These are phyloP conservation scores for Apostichopus parvimensis DNA, from an alignment of 35 echinoderm and acorn worm genomes.

Conservation along the genomic window DNA sequence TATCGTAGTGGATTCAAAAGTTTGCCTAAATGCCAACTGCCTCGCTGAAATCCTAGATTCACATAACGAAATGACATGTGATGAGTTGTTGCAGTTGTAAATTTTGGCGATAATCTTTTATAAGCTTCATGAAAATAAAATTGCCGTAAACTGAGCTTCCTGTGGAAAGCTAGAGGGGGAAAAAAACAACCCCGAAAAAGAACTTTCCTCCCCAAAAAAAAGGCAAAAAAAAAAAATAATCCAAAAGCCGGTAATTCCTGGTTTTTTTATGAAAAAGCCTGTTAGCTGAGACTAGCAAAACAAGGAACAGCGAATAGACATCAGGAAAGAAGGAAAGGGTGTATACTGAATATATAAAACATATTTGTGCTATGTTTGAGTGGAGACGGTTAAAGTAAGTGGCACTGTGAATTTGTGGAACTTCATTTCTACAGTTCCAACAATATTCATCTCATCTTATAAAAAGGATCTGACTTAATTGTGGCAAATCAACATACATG, in stretches of 20 bases:
- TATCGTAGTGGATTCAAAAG: not conserved
- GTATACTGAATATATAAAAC: too few relatives aligned
- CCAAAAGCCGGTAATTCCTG: not conserved
- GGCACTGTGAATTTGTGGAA: too few relatives aligned
- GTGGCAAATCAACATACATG: too few relatives aligned
- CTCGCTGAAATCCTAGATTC: not conserved
- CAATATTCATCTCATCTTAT: too few relatives aligned
- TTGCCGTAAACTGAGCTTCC: not conserved
- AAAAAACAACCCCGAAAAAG: not conserved
- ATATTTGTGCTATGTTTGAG: too few relatives aligned
- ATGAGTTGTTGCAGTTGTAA: not conserved
- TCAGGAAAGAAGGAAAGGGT: too few relatives aligned
- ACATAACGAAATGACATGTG: not conserved
- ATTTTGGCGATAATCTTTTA: not conserved
- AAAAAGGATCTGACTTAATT: too few relatives aligned
- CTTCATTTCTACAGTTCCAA: too few relatives aligned
- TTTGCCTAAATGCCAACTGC: not conserved
- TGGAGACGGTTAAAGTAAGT: too few relatives aligned
- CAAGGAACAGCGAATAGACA: too few relatives aligned
- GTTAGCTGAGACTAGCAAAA: too few relatives aligned
- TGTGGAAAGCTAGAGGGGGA: not conserved
- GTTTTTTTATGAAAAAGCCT: not conserved
- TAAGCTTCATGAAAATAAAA: not conserved
- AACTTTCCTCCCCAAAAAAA: not conserved
- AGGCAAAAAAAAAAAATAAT: not conserved